Evolutionary conservation across 1,140 invertebrate genomes (phyloP).

Genomic region (Drosophila bocqueti): DNA sequence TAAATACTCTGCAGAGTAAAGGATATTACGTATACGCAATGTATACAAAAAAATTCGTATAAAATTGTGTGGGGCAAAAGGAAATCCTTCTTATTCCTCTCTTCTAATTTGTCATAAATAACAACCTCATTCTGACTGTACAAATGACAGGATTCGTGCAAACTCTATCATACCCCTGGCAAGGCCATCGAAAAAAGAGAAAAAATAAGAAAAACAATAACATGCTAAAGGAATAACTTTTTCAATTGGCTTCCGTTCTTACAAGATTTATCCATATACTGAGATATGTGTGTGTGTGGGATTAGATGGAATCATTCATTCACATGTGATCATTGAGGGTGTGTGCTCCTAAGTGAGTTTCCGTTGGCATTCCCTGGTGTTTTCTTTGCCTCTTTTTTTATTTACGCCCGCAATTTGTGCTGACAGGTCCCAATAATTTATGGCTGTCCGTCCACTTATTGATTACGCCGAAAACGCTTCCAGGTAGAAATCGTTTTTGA

Average conservation of each 20-base stretch:
- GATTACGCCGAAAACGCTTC: constrained; percentile 49
- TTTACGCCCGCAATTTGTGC: constrained; percentile 59
- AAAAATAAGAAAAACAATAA: constrained; percentile 54
- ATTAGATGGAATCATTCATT: constrained; percentile 66
- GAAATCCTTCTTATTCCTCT: neutral
- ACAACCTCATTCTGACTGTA: neutral
- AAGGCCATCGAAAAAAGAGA: constrained; percentile 5
- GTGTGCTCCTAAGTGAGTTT: constrained; percentile 30
- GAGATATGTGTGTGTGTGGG: constrained; percentile 15
- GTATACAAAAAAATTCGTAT: too few species aligned
- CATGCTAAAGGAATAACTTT: constrained; percentile 63
- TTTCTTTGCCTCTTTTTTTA: constrained; percentile 37
- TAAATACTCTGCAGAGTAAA: constrained; percentile 14
- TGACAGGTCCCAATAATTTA: constrained; percentile 77
- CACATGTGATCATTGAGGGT: constrained; percentile 61
- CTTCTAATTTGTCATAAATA: neutral
- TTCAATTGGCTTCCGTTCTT: constrained; percentile 69
- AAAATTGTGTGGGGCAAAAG: too few species aligned
- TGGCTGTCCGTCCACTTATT: constrained; percentile 70
- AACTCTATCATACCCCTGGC: constrained; percentile 3
- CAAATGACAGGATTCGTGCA: neutral
- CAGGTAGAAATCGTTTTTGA: constrained; percentile 35
- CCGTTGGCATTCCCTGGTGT: constrained; percentile 5
- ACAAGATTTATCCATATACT: constrained; percentile 38
- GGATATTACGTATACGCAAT: neutral